Conservation (phyloP, 2,888 invertebrate genomes). For the Malacosoma neustria region DNA sequence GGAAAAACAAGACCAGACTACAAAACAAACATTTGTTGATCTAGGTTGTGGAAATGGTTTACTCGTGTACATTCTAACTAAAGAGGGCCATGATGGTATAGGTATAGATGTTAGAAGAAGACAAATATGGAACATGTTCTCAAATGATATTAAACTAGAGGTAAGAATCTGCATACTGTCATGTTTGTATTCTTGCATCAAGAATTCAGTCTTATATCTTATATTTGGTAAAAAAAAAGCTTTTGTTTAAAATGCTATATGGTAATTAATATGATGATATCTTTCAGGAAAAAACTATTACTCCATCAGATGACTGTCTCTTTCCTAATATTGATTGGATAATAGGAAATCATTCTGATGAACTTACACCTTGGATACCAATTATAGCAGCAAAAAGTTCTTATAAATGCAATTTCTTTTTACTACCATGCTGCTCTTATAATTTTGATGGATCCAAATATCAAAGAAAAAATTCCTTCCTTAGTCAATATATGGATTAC, state of each 20-base stretch:
- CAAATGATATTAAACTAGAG: conserved; percentile 77
- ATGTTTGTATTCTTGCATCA: too few relatives aligned
- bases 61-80: conserved; percentile 87
- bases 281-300: conserved; percentile 78
- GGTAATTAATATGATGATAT: too few relatives aligned
- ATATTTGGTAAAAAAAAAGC: neutral
- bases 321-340: conserved; percentile 91
- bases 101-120: conserved; percentile 91
- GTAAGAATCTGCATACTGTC: too few relatives aligned
- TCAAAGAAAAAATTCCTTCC: conserved; percentile 78
- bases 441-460: conserved; percentile 93
- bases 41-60: conserved; percentile 98
- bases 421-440: conserved; percentile 96
- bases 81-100: conserved; percentile 87
- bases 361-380: conserved; percentile 99
- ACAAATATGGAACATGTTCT: conserved; percentile 91
- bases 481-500: conserved; percentile 87
- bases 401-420: conserved; percentile 84
- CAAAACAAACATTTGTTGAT: conserved; percentile 86
- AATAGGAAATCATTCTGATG: conserved; percentile 99
- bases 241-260: neutral
- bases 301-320: conserved; percentile 78
- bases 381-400: conserved; percentile 90
- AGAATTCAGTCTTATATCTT: conserved; percentile 1
- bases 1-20: conserved; percentile 72